phyloP scores from a whole-genome alignment of 1,140 invertebrate species.

The Schlechtendalia chinensis region DNA sequence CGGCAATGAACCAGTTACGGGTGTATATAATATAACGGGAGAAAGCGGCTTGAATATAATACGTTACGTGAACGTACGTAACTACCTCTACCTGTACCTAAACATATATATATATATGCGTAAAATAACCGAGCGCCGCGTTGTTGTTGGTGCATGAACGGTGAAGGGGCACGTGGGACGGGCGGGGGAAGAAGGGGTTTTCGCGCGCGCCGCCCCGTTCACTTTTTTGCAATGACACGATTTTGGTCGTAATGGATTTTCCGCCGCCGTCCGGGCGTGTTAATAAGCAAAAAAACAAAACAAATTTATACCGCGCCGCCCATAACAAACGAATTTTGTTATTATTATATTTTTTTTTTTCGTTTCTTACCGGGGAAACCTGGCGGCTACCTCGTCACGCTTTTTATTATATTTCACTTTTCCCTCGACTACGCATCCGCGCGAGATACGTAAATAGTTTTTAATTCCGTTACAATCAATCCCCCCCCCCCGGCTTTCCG shows the following conservation, averaged over 20 bases:
- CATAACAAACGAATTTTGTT: slow-evolving; percentile 17
- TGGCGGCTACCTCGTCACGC: not conserved
- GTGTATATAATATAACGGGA: slow-evolving; percentile 47
- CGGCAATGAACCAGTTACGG: slow-evolving; percentile 49
- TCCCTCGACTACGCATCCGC: not conserved
- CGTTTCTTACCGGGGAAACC: not conserved
- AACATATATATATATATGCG: not conserved
- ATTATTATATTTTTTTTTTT: not conserved
- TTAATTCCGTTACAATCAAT: not conserved
- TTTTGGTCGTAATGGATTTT: slow-evolving; percentile 35
- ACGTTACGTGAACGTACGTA: slow-evolving; percentile 47
- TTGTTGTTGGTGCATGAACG: not conserved
- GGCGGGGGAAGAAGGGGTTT: not conserved
- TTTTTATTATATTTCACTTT: slow-evolving; percentile 15
- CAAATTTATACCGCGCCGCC: slow-evolving; percentile 7
- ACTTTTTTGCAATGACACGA: slow-evolving; percentile 48
- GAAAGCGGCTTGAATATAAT: slow-evolving; percentile 49
- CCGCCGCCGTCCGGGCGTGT: slow-evolving; percentile 19
- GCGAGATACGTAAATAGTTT: not conserved
- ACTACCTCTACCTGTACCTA: no score
- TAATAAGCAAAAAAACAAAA: not conserved
- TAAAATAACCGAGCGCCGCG: not conserved
- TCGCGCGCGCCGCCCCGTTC: slow-evolving; percentile 3
- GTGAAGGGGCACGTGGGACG: not conserved
- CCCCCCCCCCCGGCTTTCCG: not conserved